Base-by-base conservation (phyloP, 2,888 invertebrate species). In the Auanema freiburgensis region DNA sequence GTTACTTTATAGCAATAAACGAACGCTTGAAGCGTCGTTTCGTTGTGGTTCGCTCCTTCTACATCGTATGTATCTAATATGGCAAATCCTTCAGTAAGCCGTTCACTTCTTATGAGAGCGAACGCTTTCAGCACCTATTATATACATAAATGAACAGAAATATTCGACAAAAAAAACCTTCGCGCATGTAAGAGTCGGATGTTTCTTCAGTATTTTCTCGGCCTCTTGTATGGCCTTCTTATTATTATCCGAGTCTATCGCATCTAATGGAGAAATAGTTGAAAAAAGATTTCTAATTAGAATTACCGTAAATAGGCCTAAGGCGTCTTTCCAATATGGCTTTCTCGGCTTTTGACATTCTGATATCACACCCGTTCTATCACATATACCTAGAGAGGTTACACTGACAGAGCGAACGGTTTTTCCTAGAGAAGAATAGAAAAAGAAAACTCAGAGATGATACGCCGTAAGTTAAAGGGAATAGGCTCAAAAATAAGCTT, bases 151-250 rank as follows among this genome's bases (percentile, higher is more conserved):
- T 12, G 10, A 46, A 5, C 46, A 46, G n/a, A 46, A 18, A 10
- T 16, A 16, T 52, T 14, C 8, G 57, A 33, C 12, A 33, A 24
- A 14, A 24, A 21, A 16, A 44, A 88, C 88, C 85, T 91, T 90
- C 18, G 93, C 95, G 85, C 94, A 92, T 75, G 90, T 90, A 71
- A 93, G 88, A 71, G 89, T 88, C 69, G 93, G 92, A 82, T 92
- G 92, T 86, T 97, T 97, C 84, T 91, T 93, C 61, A 97, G 87
- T 58, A 97, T 90, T 85, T 94, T 94, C 73, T 97, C 96, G 14
- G 93, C 92, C 86, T 97, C 96, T 85, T 96, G 93, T 51, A 97
- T 87, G 0, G 96, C 96, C 84, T 94, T 95, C 84, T 95, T 96
- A 86, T 94, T 92, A 85, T 94, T 94, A 14, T 93, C 93, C 87